phyloP scores from a whole-genome alignment of 2,797 vertebrate species.

The Typhlichthys subterraneus region DNA sequence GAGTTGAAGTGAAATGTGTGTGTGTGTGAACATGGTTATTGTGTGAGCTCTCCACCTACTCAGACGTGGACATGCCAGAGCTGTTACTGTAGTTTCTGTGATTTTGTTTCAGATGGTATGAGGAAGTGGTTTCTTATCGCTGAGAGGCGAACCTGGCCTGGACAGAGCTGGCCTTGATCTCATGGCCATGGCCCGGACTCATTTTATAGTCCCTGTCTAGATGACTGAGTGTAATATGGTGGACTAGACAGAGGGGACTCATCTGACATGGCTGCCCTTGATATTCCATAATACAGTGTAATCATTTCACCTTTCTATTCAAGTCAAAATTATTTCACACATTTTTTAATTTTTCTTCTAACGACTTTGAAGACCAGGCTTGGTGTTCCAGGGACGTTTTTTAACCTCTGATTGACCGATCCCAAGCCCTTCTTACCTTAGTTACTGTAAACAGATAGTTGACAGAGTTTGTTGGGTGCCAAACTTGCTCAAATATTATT shows the following conservation, averaged over 20 bases:
- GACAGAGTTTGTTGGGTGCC: no score
- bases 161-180: constrained; percentile 22
- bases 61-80: not conserved
- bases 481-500: no score
- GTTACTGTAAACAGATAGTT: no score
- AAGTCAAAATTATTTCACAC: constrained; percentile 14
- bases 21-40: not conserved
- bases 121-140: constrained; percentile 43
- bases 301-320: not conserved
- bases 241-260: not conserved
- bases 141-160: constrained; percentile 14
- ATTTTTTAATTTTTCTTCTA: constrained; percentile 37
- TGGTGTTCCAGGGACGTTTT: constrained; percentile 32
- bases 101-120: constrained; percentile 38
- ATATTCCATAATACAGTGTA: constrained; percentile 41
- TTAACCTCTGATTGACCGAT: constrained; percentile 60
- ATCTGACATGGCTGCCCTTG: constrained; percentile 23
- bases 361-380: constrained; percentile 46
- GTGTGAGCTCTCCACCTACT: constrained; percentile 6
- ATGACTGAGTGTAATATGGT: not conserved
- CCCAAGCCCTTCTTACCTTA: no score
- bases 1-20: constrained; percentile 9
- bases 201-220: not conserved
- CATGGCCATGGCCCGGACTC: not conserved
- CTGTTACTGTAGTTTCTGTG: constrained; percentile 13